These are phyloP conservation scores for Amiota minor DNA, from an alignment of 2,888 invertebrate genomes.

Conservation along the genomic window DNA sequence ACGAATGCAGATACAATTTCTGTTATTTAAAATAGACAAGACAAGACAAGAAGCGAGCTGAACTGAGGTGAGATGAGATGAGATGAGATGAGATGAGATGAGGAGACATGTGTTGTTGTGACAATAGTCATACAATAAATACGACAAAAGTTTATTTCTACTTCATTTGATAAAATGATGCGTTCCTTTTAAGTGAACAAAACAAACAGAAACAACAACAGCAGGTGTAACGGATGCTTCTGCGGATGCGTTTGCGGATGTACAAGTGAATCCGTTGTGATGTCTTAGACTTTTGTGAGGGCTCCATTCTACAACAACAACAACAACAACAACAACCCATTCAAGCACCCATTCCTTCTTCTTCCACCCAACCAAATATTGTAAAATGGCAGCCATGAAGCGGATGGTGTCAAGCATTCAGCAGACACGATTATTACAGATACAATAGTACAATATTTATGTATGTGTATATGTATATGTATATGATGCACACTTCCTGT, in stretches of 20 bases:
- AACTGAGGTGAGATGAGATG: too few species aligned
- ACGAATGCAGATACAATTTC: too few species aligned
- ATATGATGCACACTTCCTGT: conserved; percentile 16
- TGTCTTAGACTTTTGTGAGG: conserved; percentile 31
- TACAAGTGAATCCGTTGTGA: conserved; percentile 49
- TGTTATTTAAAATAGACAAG: too few species aligned
- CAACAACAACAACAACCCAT: too few species aligned
- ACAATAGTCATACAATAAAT: background rate
- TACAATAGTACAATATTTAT: background rate
- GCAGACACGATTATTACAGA: background rate
- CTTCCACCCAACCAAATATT: conserved; percentile 3
- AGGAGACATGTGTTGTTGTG: background rate
- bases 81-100: too few species aligned
- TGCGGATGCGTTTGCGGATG: conserved; percentile 48
- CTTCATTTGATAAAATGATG: conserved; percentile 52
- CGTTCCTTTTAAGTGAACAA: conserved; percentile 12
- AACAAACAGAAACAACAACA: conserved; percentile 3
- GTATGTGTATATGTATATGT: conserved; percentile 27
- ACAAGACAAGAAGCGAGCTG: too few species aligned
- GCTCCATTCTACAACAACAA: conserved; percentile 26
- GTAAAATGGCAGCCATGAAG: conserved; percentile 30
- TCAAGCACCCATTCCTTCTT: too few species aligned
- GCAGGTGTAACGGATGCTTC: conserved; percentile 25
- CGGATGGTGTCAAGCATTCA: conserved; percentile 58
- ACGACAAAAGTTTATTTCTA: conserved; percentile 44